Evolutionary conservation across 2,888 invertebrate genomes (phyloP).

Genomic region (Lepetodrilus schrolli): DNA sequence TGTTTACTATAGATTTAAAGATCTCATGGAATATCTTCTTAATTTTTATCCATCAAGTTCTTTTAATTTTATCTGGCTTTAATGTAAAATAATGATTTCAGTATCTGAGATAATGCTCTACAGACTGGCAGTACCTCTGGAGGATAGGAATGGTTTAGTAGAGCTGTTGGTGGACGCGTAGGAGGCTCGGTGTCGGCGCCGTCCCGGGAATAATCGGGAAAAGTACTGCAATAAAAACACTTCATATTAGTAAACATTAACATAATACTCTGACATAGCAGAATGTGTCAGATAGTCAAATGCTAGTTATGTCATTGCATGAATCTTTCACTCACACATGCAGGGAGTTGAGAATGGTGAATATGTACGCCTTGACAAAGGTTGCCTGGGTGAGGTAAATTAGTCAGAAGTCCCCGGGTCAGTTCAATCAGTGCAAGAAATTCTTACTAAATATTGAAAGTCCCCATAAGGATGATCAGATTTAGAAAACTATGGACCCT

Average conservation of each 20-base stretch:
- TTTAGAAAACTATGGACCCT: too few relatives aligned
- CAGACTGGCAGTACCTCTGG: slow-evolving; percentile 41
- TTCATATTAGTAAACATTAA: too few relatives aligned
- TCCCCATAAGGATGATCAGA: too few relatives aligned
- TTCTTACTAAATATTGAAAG: too few relatives aligned
- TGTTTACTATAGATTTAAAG: too few relatives aligned
- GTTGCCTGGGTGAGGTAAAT: slow-evolving; percentile 91
- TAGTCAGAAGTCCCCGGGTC: slow-evolving; percentile 96
- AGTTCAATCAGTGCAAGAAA: slow-evolving; percentile 91
- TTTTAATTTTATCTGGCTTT: too few relatives aligned
- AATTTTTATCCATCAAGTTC: too few relatives aligned
- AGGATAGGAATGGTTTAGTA: slow-evolving; percentile 41
- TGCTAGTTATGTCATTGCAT: neutral
- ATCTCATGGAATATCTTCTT: too few relatives aligned
- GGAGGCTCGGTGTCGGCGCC: slow-evolving; percentile 54
- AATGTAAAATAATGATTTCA: too few relatives aligned
- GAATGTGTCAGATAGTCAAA: neutral
- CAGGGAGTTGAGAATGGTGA: slow-evolving; percentile 92
- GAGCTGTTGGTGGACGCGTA: slow-evolving; percentile 43
- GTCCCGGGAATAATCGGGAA: slow-evolving; percentile 58
- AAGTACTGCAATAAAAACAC: slow-evolving; percentile 53
- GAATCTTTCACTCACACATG: too few relatives aligned
- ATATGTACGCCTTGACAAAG: slow-evolving; percentile 91
- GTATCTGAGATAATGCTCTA: too few relatives aligned
- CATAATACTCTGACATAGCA: neutral